These are phyloP conservation scores for Lithodes maja DNA, from an alignment of 2,888 invertebrate genomes.

Conservation along the genomic window DNA sequence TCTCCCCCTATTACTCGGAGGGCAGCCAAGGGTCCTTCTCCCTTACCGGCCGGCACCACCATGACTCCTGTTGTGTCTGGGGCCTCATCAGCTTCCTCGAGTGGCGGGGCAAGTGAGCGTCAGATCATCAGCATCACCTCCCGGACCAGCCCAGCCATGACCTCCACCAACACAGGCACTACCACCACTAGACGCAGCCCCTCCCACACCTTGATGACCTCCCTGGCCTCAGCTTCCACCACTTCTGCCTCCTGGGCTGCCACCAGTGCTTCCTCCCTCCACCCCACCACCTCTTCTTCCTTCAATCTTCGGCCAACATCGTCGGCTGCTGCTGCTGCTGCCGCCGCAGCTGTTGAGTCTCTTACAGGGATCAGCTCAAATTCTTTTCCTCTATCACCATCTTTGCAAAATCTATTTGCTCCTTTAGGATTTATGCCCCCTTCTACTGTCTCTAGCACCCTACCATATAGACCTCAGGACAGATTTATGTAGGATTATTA, in stretches of 20 bases:
- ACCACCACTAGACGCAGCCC: slow-evolving; percentile 46
- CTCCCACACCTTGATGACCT: slow-evolving; percentile 28
- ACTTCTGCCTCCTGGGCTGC: slow-evolving; percentile 16
- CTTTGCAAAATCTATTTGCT: slow-evolving; percentile 47
- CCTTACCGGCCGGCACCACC: slow-evolving; percentile 30
- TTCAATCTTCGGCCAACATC: slow-evolving; percentile 33
- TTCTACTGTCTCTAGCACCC: slow-evolving; percentile 39
- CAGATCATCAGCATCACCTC: slow-evolving; percentile 45
- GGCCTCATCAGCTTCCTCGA: neutral
- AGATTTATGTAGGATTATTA: slow-evolving; percentile 46
- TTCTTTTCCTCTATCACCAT: slow-evolving; percentile 44
- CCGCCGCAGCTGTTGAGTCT: slow-evolving; percentile 46
- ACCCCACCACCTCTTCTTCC: slow-evolving; percentile 20
- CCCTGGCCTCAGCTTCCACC: slow-evolving; percentile 6
- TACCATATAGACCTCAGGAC: slow-evolving; percentile 54
- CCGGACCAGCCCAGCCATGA: slow-evolving; percentile 40
- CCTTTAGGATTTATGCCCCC: slow-evolving; percentile 57
- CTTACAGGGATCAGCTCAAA: slow-evolving; percentile 32
- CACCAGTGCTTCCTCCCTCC: slow-evolving; percentile 24
- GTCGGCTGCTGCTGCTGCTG: slow-evolving; percentile 49
- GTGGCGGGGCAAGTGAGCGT: slow-evolving; percentile 29
- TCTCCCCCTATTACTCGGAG: slow-evolving; percentile 50
- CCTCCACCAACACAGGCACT: slow-evolving; percentile 24
- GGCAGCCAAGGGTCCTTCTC: slow-evolving; percentile 43
- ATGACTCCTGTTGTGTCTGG: slow-evolving; percentile 48